Evolutionary conservation across 2,113 vertebrate species (phyloP), one percentile per base, ranked within the genome.

Genomic region (Poecilia latipinna): DNA sequence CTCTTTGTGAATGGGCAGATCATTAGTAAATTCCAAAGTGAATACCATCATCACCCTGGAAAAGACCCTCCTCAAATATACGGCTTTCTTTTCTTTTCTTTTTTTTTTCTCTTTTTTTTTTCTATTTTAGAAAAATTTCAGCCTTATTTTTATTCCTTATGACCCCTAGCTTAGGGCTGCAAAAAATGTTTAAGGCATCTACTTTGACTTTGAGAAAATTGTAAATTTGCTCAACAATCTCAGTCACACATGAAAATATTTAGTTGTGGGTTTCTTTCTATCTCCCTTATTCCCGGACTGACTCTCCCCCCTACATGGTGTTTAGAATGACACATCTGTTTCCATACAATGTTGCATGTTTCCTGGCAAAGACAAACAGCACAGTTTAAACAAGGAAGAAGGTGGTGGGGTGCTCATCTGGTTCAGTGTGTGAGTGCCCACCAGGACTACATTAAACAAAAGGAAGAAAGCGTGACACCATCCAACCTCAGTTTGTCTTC

Each of bases 311-410:
- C 64, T 66, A 65, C 68, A 15, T 42, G 65, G 15, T 75, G 63
- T 80, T 70, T 74, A 74, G 82, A n/a, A 93, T 94, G 92, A 93
- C 61, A 69, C 85, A 93, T 91, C 89, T 93, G 89, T 94, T 94
- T 93, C 92, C 92, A 94, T 93, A 92, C 86, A 86, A 92, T 88
- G 88, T 84, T 92, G 85, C 90, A 84, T 93, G 90, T 90, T 93
- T 90, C 78, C 84, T 89, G 87, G 90, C 80, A 75, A 82, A 90
- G 86, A 89, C 85, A 89, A 92, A 88, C 82, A 87, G 77, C 74
- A 70, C 77, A 78, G 79, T 93, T 93, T 90, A 88, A 91, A 92
- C 84, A 92, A 82, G 90, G 80, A 87, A 78, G 57, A 85, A 90
- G 83, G 82, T 88, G 82, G 87, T 32, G 77, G 77, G 68, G 82